Evolutionary conservation across 2,888 invertebrate genomes (phyloP).

Genomic region (Agonopterix arenella): DNA sequence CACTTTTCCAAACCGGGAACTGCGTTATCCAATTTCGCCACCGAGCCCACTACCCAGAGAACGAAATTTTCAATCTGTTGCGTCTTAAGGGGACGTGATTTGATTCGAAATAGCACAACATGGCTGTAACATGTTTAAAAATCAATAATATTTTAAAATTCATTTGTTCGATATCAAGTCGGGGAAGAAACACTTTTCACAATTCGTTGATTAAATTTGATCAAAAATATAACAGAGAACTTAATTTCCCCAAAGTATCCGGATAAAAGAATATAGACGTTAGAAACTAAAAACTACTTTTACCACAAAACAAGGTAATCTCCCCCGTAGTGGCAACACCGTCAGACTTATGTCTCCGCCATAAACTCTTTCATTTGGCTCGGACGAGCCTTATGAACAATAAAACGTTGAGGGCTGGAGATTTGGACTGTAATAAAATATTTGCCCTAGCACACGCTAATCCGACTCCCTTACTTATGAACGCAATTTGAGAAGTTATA

Average conservation of each 20-base stretch:
- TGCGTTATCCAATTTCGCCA: too few species aligned
- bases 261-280: constrained; percentile 1
- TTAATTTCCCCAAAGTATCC: background rate
- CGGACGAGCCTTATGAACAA: constrained; percentile 77
- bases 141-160: too few species aligned
- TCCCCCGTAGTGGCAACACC: constrained; percentile 55
- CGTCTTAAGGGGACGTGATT: too few species aligned
- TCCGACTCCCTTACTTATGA: constrained; percentile 71
- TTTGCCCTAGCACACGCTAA: constrained; percentile 75
- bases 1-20: too few species aligned
- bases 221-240: background rate
- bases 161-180: too few species aligned
- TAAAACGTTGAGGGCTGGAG: constrained; percentile 76
- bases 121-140: too few species aligned
- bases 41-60: too few species aligned
- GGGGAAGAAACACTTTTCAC: too few species aligned
- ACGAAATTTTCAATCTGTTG: too few species aligned
- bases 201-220: too few species aligned
- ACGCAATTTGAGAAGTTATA: constrained; percentile 74
- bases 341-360: constrained; percentile 66
- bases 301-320: constrained; percentile 27
- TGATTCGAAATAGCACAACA: too few species aligned
- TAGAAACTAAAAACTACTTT: constrained; percentile 11
- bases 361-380: constrained; percentile 77
- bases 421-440: constrained; percentile 77